Evolutionary conservation across 2,888 invertebrate genomes (phyloP).

Genomic region (Synergus umbraculus): DNA sequence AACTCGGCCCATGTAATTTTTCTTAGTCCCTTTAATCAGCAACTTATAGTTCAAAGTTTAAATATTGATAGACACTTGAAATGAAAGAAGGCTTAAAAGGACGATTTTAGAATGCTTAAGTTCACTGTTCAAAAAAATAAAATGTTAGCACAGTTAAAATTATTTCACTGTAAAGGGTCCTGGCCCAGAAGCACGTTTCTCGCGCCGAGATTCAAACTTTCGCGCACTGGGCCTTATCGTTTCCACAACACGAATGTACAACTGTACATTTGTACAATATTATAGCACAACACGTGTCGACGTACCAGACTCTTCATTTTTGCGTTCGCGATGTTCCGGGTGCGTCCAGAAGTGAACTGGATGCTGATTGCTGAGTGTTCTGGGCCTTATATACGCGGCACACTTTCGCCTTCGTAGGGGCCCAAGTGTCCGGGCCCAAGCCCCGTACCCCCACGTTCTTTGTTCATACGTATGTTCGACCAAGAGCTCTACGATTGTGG

Average conservation of each 20-base stretch:
- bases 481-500: slow-evolving; percentile 59
- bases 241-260: slow-evolving; percentile 29
- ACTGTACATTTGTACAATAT: not conserved
- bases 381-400: slow-evolving; percentile 80
- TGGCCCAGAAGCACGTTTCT: not conserved
- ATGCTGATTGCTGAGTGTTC: slow-evolving; percentile 78
- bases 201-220: slow-evolving; percentile 12
- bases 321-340: slow-evolving; percentile 76
- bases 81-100: not conserved
- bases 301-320: slow-evolving; percentile 77
- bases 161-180: not conserved
- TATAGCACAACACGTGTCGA: slow-evolving; percentile 51
- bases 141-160: slow-evolving; percentile 9
- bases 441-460: slow-evolving; percentile 75
- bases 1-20: too few relatives aligned
- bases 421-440: slow-evolving; percentile 63
- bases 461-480: slow-evolving; percentile 65
- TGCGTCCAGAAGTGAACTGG: slow-evolving; percentile 81
- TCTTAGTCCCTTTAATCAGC: too few relatives aligned
- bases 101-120: not conserved
- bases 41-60: not conserved
- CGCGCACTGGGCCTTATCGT: slow-evolving; percentile 19
- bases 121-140: not conserved
- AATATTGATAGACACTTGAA: not conserved
- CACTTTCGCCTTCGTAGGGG: slow-evolving; percentile 79